A percentile compares a stretch with the other conserved stretches of the same genome.
These are phyloP conservation scores for Tryphoninae sp. DNA, from an alignment of 2,888 invertebrate genomes.

Conservation along the genomic window DNA sequence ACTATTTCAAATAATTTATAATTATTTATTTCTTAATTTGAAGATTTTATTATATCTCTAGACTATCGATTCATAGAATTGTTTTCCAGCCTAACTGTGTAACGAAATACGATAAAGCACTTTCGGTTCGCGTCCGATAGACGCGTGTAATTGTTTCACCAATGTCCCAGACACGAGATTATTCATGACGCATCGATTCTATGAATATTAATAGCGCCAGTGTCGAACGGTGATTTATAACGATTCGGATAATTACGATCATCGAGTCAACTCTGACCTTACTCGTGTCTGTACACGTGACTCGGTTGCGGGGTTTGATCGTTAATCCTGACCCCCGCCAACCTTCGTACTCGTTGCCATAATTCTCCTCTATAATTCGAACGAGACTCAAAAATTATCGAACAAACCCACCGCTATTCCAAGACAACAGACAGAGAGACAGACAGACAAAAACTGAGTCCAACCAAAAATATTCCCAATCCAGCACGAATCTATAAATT, in stretches of 20 bases:
- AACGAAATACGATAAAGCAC: slow-evolving; percentile 56
- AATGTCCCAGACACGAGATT: slow-evolving; percentile 45
- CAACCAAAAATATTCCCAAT: too few relatives aligned
- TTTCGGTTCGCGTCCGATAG: slow-evolving; percentile 28
- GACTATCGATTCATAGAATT: background rate
- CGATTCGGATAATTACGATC: slow-evolving; percentile 68
- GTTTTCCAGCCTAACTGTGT: background rate
- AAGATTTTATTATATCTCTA: background rate
- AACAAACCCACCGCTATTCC: background rate
- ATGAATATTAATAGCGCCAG: slow-evolving; percentile 70
- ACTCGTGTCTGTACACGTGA: slow-evolving; percentile 42
- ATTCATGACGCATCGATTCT: slow-evolving; percentile 68
- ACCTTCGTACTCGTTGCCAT: slow-evolving; percentile 45
- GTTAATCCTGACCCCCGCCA: slow-evolving; percentile 65
- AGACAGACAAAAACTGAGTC: background rate
- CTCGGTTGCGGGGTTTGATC: slow-evolving; percentile 37
- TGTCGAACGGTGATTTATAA: slow-evolving; percentile 68
- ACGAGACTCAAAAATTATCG: slow-evolving; percentile 65
- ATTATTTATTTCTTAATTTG: background rate
- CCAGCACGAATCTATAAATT: too few relatives aligned
- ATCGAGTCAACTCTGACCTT: slow-evolving; percentile 43
- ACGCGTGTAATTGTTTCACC: slow-evolving; percentile 51
- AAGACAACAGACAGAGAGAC: background rate
- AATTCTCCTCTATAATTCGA: slow-evolving; percentile 23
- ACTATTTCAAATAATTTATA: background rate